Conservation (phyloP, 1,140 invertebrate genomes). For the Pseudomyrmex pallidus region DNA sequence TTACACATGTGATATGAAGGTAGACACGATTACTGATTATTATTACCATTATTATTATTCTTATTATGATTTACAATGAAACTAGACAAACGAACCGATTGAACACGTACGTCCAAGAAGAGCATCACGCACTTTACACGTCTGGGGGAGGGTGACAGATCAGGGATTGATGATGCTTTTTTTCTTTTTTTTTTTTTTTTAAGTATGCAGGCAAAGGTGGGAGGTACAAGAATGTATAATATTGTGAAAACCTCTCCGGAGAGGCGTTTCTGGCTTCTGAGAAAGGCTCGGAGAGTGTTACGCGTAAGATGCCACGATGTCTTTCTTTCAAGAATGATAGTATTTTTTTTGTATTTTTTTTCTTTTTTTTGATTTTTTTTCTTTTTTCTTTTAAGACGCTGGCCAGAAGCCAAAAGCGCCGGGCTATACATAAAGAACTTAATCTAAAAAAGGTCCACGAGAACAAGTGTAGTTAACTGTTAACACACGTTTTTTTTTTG, state of each 20-base stretch:
- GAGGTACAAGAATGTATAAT: slow-evolving; percentile 44
- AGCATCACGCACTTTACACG: slow-evolving; percentile 61
- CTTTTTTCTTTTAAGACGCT: neutral
- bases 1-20: slow-evolving; percentile 68
- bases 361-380: slow-evolving; percentile 7
- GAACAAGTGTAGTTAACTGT: slow-evolving; percentile 63
- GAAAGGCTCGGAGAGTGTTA: slow-evolving; percentile 68
- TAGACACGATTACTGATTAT: slow-evolving; percentile 61
- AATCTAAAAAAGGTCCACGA: slow-evolving; percentile 62
- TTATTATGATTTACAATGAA: slow-evolving; percentile 59
- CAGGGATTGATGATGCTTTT: slow-evolving; percentile 4
- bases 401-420: slow-evolving; percentile 72
- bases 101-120: slow-evolving; percentile 45
- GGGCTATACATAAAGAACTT: slow-evolving; percentile 65
- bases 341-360: neutral
- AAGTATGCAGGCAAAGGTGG: slow-evolving; percentile 67
- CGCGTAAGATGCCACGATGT: slow-evolving; percentile 49
- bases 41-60: slow-evolving; percentile 23
- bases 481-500: slow-evolving; percentile 12
- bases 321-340: slow-evolving; percentile 31
- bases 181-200: slow-evolving; percentile 49
- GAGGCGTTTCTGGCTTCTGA: slow-evolving; percentile 79
- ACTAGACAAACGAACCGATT: slow-evolving; percentile 58
- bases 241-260: slow-evolving; percentile 63
- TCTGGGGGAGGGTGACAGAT: slow-evolving; percentile 19